A percentile compares a stretch with the other conserved stretches of the same genome.
Conservation (phyloP, 1,140 invertebrate species). For the Anoplolepis gracilipes region DNA sequence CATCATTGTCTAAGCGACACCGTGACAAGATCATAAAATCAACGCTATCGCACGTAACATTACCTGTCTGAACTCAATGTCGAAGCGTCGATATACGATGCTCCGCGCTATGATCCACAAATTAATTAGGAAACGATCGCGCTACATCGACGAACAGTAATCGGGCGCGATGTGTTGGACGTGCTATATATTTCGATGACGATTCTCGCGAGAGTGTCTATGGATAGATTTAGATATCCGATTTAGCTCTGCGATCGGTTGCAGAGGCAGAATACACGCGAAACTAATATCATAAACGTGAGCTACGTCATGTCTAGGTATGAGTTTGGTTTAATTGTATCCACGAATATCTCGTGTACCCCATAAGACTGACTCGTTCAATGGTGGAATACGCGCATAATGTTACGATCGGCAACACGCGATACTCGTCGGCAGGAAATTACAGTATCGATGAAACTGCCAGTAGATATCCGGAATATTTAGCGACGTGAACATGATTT, state of each 20-base stretch:
- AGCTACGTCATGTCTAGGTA: slow-evolving; percentile 9
- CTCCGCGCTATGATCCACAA: slow-evolving; percentile 18
- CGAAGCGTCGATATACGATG: slow-evolving; percentile 26
- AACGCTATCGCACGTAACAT: slow-evolving; percentile 42
- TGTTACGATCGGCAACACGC: slow-evolving; percentile 43
- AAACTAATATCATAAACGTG: slow-evolving; percentile 30
- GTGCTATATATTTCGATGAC: slow-evolving; percentile 8
- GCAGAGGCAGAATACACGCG: background rate
- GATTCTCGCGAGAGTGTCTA: slow-evolving; percentile 13
- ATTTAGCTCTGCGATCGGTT: slow-evolving; percentile 8
- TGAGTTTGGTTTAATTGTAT: slow-evolving; percentile 45
- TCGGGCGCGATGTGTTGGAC: background rate
- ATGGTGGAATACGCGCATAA: slow-evolving; percentile 41
- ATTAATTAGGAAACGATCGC: slow-evolving; percentile 61
- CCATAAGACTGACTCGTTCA: slow-evolving; percentile 18
- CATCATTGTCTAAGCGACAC: background rate
- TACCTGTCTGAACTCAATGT: slow-evolving; percentile 36
- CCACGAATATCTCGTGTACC: background rate
- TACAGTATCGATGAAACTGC: slow-evolving; percentile 53
- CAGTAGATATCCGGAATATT: slow-evolving; percentile 40
- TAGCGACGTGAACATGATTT: slow-evolving; percentile 2
- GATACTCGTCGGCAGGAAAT: slow-evolving; percentile 52
- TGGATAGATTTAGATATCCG: slow-evolving; percentile 29
- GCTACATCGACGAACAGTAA: slow-evolving; percentile 37
- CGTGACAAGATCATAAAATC: slow-evolving; percentile 48